Base-by-base conservation (phyloP, 2,888 invertebrate genomes). In the Drosophila diplacantha region DNA sequence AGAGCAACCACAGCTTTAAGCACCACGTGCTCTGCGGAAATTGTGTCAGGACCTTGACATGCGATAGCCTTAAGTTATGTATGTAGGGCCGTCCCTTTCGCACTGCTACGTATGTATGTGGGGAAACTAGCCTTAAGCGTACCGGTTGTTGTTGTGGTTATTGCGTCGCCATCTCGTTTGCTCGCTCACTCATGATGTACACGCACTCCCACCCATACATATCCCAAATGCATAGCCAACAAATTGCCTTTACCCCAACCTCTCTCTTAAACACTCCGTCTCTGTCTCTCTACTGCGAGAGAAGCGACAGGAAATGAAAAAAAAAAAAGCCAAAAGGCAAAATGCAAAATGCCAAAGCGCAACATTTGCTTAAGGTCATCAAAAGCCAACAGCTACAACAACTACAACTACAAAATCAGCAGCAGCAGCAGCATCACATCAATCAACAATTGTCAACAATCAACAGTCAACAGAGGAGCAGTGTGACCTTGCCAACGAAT, bases 31-130 rank as follows among this genome's bases (percentile, higher is more conserved):
- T 41, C 38, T 24, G 43, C 12, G 22, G 53, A 67, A 78, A 78
- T 67, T 59, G 74, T 80, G 83, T 77, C 83, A 69, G 64, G 74
- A 80, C 77, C 77, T 77, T 82, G 77, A 82, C 77, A 77, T 56
- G 60, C 50, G 51, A 51, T 56, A 55, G 39, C 61, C 53, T 41
- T 54, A 26, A 71, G 76, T 65, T 73, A 73, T 68, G 65, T 72
- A 54, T 76, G 38, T 66, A 44, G 65, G 46, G 38, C 29, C 18
- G 29, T 41, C 46, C 29, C 34, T 58, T 55, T 35, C 61, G 39
- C 56, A 38, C 52, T 20, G 8, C 29, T 46, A 46, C 20, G 31
- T 46, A 46, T 20, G 14, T 46, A 43, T 59, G 31, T 62, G 64
- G 37, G 50, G 44, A 29, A 68, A 47, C 56, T 65, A 62, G 65